Percentiles rank a stretch among this genome's conserved stretches.
These are phyloP conservation scores for Aphodius sticticus DNA, from an alignment of 2,888 invertebrate genomes.

Conservation along the genomic window DNA sequence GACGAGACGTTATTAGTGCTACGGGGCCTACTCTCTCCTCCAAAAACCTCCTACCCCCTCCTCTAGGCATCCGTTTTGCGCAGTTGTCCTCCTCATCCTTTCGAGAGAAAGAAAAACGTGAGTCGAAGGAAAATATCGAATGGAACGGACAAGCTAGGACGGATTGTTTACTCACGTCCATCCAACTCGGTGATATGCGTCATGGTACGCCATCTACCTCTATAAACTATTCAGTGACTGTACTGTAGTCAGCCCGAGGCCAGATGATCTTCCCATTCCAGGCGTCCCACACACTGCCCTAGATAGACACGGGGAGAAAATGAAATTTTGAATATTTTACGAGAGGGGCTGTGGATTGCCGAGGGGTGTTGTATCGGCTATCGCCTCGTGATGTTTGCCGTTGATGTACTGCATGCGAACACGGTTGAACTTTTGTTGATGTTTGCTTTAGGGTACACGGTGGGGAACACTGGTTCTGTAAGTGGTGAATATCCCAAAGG, in stretches of 20 bases:
- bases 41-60: background rate
- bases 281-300: background rate
- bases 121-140: background rate
- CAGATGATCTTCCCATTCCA: background rate
- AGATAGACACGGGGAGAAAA: background rate
- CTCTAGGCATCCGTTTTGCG: background rate
- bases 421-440: no score
- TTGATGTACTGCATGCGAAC: background rate
- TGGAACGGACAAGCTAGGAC: background rate
- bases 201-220: background rate
- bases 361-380: background rate
- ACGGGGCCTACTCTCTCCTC: background rate
- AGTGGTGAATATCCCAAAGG: no score
- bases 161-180: background rate
- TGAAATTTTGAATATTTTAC: conserved; percentile 4
- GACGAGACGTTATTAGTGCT: background rate
- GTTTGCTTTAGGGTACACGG: no score
- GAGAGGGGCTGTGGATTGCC: background rate
- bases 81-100: no score
- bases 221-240: background rate
- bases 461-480: no score
- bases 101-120: no score
- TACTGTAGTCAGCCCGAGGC: background rate
- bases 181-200: background rate
- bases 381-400: background rate